These are phyloP conservation scores for Pomatorhinus ruficollis DNA, from an alignment of 2,113 vertebrate species.

Conservation along the genomic window DNA sequence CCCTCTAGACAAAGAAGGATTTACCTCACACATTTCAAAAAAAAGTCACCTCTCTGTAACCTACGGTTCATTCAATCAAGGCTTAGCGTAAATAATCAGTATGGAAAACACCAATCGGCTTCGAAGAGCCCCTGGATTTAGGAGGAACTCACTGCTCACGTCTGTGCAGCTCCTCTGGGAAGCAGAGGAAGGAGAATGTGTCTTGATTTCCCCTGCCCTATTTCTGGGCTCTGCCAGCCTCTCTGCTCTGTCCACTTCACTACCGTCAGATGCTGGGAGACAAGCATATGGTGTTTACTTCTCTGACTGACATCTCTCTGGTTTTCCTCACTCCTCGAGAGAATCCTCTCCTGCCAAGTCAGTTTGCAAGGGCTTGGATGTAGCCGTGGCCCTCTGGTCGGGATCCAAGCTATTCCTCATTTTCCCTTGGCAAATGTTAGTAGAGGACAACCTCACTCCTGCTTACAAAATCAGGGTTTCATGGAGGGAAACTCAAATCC, in stretches of 20 bases:
- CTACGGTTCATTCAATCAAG: constrained; percentile 35
- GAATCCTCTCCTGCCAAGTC: constrained; percentile 67
- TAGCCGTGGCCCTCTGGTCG: constrained; percentile 58
- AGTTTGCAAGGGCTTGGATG: constrained; percentile 73
- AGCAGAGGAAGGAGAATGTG: constrained; percentile 5
- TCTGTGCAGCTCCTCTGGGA: background rate
- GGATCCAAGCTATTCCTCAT: constrained; percentile 60
- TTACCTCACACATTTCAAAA: constrained; percentile 34
- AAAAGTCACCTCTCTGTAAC: constrained; percentile 46
- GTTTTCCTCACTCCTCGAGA: constrained; percentile 61
- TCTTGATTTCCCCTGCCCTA: background rate
- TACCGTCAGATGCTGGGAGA: constrained; percentile 56
- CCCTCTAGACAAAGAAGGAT: background rate
- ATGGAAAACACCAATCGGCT: constrained; percentile 19
- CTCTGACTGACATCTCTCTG: constrained; percentile 51
- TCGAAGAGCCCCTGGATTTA: constrained; percentile 16
- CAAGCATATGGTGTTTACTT: constrained; percentile 72
- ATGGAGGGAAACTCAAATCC: background rate
- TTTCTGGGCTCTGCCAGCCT: constrained; percentile 19
- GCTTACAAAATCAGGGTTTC: constrained; percentile 5
- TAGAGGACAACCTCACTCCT: constrained; percentile 7
- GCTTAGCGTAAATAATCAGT: constrained; percentile 52
- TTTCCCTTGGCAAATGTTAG: constrained; percentile 47
- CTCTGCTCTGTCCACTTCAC: constrained; percentile 54
- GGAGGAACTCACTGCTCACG: constrained; percentile 1